A percentile compares a stretch with the other conserved stretches of the same genome.
These are phyloP conservation scores for Dryoscopus gambensis DNA, from an alignment of 2,113 vertebrate species.

Conservation along the genomic window DNA sequence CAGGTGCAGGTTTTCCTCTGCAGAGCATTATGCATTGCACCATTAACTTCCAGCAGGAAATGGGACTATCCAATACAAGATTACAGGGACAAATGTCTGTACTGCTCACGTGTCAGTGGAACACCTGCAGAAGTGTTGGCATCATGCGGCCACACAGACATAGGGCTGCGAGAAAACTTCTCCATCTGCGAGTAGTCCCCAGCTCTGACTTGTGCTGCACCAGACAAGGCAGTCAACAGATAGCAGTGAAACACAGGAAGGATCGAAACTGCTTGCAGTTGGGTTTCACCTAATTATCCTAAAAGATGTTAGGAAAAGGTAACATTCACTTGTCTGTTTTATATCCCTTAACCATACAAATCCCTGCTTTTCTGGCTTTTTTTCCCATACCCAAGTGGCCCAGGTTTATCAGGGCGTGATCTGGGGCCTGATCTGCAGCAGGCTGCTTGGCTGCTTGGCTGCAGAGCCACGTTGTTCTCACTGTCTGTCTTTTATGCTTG, in stretches of 20 bases:
- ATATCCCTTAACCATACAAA: not conserved
- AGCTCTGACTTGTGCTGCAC: not conserved
- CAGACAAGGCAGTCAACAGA: not conserved
- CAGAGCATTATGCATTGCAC: not conserved
- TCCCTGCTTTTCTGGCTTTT: not conserved
- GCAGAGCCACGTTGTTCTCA: not conserved
- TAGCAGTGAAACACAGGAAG: not conserved
- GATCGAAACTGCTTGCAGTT: not conserved
- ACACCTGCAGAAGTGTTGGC: not conserved
- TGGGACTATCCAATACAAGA: not conserved
- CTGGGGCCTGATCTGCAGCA: not conserved
- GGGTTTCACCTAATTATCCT: not conserved
- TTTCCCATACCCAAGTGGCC: not conserved
- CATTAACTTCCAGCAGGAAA: not conserved
- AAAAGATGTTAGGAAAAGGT: not conserved
- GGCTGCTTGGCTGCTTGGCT: not conserved
- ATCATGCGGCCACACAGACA: not conserved
- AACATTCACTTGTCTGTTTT: not conserved
- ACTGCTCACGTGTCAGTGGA: accelerated
- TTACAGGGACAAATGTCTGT: not conserved
- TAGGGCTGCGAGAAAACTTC: not conserved
- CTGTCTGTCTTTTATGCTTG: not conserved
- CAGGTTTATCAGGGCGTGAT: not conserved
- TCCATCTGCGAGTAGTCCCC: not conserved
- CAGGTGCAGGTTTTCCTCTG: not conserved